phyloP scores from a whole-genome alignment of 2,888 invertebrate genomes.

The Poecilobothrus nobilitatus region DNA sequence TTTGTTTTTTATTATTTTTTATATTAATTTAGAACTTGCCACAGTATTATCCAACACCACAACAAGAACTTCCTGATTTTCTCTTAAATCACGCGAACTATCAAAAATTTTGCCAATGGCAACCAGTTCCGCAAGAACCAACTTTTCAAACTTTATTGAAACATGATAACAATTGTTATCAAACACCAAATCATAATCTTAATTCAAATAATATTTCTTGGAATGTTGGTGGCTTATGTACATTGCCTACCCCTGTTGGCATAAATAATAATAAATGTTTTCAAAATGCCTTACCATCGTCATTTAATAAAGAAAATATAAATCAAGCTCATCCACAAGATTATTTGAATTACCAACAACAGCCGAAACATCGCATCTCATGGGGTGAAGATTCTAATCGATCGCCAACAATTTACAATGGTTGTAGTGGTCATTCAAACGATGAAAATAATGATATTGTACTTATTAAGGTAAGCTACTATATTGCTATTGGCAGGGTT shows the following conservation, averaged over 20 bases:
- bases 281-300: background rate
- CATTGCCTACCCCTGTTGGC: background rate
- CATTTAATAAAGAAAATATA: background rate
- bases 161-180: background rate
- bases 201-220: background rate
- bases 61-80: background rate
- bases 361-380: conserved; percentile 39
- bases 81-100: background rate
- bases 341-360: conserved; percentile 17
- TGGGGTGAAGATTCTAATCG: conserved; percentile 43
- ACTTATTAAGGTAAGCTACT: conserved; percentile 40
- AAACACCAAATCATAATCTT: background rate
- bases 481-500: background rate
- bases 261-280: background rate
- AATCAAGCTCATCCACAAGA: background rate
- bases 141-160: background rate
- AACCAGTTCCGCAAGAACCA: background rate
- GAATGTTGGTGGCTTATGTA: background rate
- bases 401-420: conserved; percentile 12
- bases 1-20: conserved; percentile 7
- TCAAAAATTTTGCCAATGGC: background rate
- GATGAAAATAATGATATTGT: conserved; percentile 44
- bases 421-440: conserved; percentile 25
- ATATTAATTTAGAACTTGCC: background rate
- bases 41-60: background rate